Evolutionary conservation across 2,113 vertebrate species (phyloP).

Genomic region (Dasyornis broadbenti): DNA sequence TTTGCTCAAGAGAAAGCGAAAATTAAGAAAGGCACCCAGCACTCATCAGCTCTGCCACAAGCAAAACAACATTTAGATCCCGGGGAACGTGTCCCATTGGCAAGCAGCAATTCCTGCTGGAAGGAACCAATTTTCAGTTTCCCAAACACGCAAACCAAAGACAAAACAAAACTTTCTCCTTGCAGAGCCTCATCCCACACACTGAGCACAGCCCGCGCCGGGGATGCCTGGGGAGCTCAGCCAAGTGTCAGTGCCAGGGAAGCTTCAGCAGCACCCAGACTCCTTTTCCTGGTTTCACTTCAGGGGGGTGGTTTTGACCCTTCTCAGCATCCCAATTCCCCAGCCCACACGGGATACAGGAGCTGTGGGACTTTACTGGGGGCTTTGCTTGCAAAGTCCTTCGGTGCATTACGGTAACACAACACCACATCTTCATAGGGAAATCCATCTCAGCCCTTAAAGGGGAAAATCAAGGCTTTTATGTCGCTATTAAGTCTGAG

Average conservation of each 20-base stretch:
- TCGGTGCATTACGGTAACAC: neutral
- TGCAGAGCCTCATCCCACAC: neutral
- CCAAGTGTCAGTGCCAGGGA: neutral
- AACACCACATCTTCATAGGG: slow-evolving; percentile 22
- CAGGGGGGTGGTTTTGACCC: neutral
- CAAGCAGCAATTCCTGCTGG: neutral
- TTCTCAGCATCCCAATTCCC: neutral
- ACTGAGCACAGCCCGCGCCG: fast-evolving
- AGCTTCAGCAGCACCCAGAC: neutral
- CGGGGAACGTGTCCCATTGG: fast-evolving
- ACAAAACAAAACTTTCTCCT: neutral
- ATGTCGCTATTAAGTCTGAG: slow-evolving; percentile 36
- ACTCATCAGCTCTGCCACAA: neutral
- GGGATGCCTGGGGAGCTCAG: neutral
- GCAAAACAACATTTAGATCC: neutral
- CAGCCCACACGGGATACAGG: neutral
- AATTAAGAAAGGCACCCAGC: neutral
- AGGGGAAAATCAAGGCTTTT: slow-evolving; percentile 55
- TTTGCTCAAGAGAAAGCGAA: neutral
- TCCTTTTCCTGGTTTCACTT: neutral
- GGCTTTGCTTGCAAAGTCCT: slow-evolving; percentile 36
- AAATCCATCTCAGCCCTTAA: slow-evolving; percentile 21
- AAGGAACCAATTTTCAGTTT: neutral
- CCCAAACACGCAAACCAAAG: neutral
- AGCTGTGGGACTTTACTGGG: slow-evolving; percentile 10